Conservation (phyloP, 2,113 vertebrate genomes). For the Melospiza melodia region DNA sequence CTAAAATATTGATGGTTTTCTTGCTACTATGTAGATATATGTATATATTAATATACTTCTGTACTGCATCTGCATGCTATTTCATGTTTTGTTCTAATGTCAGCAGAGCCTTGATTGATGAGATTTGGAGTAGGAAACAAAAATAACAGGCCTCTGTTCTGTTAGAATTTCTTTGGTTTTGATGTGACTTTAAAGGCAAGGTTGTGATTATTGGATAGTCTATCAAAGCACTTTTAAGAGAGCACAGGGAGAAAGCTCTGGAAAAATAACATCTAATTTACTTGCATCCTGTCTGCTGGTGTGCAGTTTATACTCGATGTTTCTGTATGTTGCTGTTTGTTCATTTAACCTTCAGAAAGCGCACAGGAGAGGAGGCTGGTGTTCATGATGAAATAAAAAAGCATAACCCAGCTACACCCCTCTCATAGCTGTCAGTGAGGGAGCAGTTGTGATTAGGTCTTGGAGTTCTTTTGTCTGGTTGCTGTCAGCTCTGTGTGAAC, state of each 20-base stretch:
- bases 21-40: neutral
- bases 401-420: neutral
- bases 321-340: neutral
- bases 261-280: neutral
- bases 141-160: neutral
- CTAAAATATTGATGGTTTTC: neutral
- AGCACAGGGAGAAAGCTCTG: neutral
- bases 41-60: neutral
- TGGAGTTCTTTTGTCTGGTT: neutral
- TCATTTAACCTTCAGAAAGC: neutral
- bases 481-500: neutral
- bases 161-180: neutral
- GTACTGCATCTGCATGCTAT: neutral
- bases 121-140: neutral
- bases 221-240: neutral
- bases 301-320: fast-evolving
- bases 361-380: neutral
- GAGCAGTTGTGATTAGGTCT: neutral
- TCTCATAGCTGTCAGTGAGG: neutral
- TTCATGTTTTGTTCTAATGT: neutral
- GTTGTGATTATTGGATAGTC: neutral
- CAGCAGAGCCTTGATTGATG: neutral
- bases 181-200: neutral
- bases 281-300: neutral
- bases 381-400: neutral